A percentile compares a stretch with the other conserved stretches of the same genome.
These are phyloP conservation scores for Drosophila micromelanica DNA, from an alignment of 1,140 invertebrate genomes.

Conservation along the genomic window DNA sequence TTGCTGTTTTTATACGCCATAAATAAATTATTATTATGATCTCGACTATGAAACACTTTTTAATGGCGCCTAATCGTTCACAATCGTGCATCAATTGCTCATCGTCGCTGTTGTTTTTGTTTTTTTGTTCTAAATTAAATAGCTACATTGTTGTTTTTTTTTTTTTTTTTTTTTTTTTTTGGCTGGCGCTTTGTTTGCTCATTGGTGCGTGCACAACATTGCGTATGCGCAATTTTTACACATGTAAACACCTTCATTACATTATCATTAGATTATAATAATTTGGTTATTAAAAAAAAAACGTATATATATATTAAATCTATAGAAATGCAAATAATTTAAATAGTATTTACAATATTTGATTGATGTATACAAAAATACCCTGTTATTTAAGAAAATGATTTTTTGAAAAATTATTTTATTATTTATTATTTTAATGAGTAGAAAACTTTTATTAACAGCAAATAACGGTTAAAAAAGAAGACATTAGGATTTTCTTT, in stretches of 20 bases:
- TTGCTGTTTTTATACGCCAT: constrained; percentile 61
- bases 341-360: constrained; percentile 6
- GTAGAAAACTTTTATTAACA: no score
- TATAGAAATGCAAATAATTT: constrained; percentile 14
- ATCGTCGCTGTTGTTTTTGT: not conserved
- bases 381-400: not conserved
- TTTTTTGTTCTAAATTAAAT: no score
- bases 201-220: constrained; percentile 56
- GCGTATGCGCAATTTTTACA: constrained; percentile 69
- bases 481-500: no score
- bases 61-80: constrained; percentile 69
- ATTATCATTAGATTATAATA: constrained; percentile 31
- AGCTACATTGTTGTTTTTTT: no score
- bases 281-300: constrained; percentile 22
- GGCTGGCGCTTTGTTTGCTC: constrained; percentile 46
- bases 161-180: constrained; percentile 14
- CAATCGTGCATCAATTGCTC: constrained; percentile 47
- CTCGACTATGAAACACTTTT: constrained; percentile 51
- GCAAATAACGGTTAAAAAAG: no score
- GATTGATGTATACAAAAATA: not conserved
- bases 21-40: constrained; percentile 36
- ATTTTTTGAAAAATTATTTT: no score
- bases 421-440: no score
- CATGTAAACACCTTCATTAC: constrained; percentile 51
- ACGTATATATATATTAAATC: constrained; percentile 12